A percentile compares a stretch with the other conserved stretches of the same genome.
These are phyloP conservation scores for Steinernema carpocapsae DNA, from an alignment of 2,888 invertebrate species.

Conservation along the genomic window DNA sequence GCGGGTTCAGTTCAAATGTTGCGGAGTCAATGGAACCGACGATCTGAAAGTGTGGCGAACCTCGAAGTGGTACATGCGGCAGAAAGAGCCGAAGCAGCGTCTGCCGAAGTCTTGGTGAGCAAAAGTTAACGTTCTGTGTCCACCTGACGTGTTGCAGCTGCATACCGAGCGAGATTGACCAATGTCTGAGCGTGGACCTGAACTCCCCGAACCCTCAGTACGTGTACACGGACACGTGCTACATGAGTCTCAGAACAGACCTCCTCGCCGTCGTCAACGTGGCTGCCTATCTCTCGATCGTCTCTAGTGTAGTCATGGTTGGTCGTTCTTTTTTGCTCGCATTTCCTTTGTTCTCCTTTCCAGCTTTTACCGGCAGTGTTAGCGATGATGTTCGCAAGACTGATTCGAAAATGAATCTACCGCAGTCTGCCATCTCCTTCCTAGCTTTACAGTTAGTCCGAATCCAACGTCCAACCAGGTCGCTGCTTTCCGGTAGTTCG, in stretches of 20 bases:
- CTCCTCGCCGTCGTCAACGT: slow-evolving; percentile 63
- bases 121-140: background rate
- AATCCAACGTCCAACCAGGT: background rate
- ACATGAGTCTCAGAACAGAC: slow-evolving; percentile 59
- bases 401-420: slow-evolving; percentile 1
- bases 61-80: slow-evolving; percentile 68
- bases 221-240: slow-evolving; percentile 62
- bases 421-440: background rate
- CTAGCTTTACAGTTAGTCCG: slow-evolving; percentile 24
- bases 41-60: slow-evolving; percentile 65
- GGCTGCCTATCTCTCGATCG: slow-evolving; percentile 64
- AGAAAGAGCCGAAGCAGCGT: slow-evolving; percentile 45
- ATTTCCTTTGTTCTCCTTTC: background rate
- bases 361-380: slow-evolving; percentile 17
- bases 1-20: slow-evolving; percentile 64
- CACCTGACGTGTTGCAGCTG: slow-evolving; percentile 17
- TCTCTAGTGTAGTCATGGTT: slow-evolving; percentile 59
- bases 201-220: background rate
- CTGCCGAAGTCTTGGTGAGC: slow-evolving; percentile 48
- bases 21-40: slow-evolving; percentile 67
- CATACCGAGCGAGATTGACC: background rate
- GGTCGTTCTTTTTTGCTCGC: background rate
- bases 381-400: slow-evolving; percentile 3
- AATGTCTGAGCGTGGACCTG: background rate
- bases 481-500: background rate